Conservation (phyloP, 2,797 vertebrate species). For the Chrysocyon brachyurus region DNA sequence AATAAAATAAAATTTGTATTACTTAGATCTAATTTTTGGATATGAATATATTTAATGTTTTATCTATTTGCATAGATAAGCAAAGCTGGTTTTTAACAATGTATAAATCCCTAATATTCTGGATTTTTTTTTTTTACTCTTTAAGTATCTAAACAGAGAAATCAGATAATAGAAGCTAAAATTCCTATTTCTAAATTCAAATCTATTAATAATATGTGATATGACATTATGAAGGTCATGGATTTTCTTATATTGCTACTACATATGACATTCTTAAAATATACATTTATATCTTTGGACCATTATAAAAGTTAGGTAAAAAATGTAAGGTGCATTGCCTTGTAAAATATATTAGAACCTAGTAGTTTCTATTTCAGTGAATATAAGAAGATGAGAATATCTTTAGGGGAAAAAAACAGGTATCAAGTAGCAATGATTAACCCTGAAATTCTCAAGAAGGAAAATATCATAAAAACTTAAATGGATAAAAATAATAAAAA, state of each 20-base stretch:
- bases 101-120: not conserved
- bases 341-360: not conserved
- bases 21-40: not conserved
- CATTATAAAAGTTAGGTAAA: not conserved
- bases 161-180: not conserved
- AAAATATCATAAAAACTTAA: constrained; percentile 59
- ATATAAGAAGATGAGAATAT: constrained; percentile 9
- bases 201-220: not conserved
- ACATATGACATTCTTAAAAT: not conserved
- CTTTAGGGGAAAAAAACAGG: not conserved
- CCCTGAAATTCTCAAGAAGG: constrained; percentile 71
- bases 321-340: not conserved
- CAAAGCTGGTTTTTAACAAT: not conserved
- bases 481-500: constrained; percentile 81
- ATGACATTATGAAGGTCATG: not conserved
- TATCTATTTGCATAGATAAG: not conserved
- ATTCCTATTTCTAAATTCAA: not conserved
- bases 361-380: not conserved
- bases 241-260: not conserved
- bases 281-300: not conserved
- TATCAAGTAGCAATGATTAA: constrained; percentile 27
- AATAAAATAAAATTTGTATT: not conserved
- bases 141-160: not conserved
- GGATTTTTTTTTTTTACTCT: not conserved
- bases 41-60: not conserved